Percentiles rank a stretch among this genome's conserved stretches.
Evolutionary conservation across 2,797 vertebrate species (phyloP).

Genomic region (Chiloscyllium punctatum): DNA sequence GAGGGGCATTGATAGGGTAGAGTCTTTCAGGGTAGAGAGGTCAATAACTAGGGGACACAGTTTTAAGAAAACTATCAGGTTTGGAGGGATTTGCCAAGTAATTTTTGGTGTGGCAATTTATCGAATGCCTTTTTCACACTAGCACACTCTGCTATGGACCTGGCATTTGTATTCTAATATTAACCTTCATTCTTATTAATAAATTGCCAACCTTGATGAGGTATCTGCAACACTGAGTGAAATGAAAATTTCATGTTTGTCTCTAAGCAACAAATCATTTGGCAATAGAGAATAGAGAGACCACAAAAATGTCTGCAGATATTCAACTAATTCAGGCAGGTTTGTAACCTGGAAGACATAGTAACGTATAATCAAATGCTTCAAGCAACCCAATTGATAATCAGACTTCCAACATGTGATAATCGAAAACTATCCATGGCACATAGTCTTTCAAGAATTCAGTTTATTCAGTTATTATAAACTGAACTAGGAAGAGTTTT

Average conservation of each 20-base stretch:
- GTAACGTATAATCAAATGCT: not conserved
- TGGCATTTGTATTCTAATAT: not conserved
- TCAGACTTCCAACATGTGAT: not conserved
- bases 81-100: no score
- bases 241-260: not conserved
- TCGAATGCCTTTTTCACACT: not conserved
- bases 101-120: no score
- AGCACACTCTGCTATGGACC: not conserved
- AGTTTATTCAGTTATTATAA: not conserved
- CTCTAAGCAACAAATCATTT: not conserved
- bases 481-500: not conserved
- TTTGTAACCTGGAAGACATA: not conserved
- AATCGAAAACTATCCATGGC: not conserved
- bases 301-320: not conserved
- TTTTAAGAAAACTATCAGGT: no score
- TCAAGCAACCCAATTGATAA: not conserved
- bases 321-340: not conserved
- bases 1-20: no score
- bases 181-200: not conserved
- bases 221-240: not conserved
- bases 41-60: no score
- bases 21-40: no score
- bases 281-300: not conserved
- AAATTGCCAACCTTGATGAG: not conserved
- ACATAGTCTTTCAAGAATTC: not conserved